Conservation (phyloP, 2,797 vertebrate species). For the Mus caroli region DNA sequence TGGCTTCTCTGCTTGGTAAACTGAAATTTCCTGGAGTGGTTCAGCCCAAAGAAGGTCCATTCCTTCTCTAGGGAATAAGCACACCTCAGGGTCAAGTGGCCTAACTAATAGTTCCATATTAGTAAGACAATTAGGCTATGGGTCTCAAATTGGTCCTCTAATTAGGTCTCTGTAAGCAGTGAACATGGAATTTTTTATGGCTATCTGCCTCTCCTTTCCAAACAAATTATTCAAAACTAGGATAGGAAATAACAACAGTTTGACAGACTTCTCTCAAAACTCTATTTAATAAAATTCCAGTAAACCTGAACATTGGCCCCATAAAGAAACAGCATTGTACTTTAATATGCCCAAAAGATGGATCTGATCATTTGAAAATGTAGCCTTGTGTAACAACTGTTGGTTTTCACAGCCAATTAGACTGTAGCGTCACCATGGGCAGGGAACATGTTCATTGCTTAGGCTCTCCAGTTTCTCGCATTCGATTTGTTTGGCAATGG, state of each 20-base stretch:
- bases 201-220: not conserved
- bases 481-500: slow-evolving; percentile 17
- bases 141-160: not conserved
- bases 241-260: not conserved
- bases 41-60: not conserved
- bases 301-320: not conserved
- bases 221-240: slow-evolving; percentile 29
- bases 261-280: slow-evolving; percentile 17
- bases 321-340: not conserved
- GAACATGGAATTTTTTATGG: not conserved
- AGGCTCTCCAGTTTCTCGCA: not conserved
- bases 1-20: not conserved
- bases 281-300: not conserved
- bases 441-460: not conserved
- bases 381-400: not conserved
- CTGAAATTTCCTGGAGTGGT: not conserved
- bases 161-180: not conserved
- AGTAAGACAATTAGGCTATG: slow-evolving; percentile 11
- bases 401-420: not conserved
- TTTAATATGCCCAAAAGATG: not conserved
- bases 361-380: not conserved
- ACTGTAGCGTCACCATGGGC: not conserved
- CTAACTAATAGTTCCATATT: not conserved
- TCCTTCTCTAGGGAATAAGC: not conserved
- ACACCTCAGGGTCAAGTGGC: not conserved